phyloP scores from a whole-genome alignment of 2,113 vertebrate species.

The Microtus pennsylvanicus region DNA sequence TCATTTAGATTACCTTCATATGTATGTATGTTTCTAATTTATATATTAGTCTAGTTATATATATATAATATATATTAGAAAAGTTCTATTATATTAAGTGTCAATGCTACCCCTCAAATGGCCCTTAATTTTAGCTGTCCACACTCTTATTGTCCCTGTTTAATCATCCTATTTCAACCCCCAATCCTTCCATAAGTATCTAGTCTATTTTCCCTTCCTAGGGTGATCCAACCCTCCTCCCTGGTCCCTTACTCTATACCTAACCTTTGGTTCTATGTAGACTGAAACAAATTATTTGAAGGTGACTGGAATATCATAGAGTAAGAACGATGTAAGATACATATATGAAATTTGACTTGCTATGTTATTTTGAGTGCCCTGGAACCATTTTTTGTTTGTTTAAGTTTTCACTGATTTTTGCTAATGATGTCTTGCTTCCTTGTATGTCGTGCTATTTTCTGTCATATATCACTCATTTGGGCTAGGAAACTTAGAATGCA shows the following conservation, averaged over 20 bases:
- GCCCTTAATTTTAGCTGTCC: neutral
- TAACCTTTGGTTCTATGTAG: neutral
- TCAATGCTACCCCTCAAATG: neutral
- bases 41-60: too few species aligned
- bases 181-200: neutral
- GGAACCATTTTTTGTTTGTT: neutral
- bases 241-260: neutral
- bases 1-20: neutral
- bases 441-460: constrained; percentile 9
- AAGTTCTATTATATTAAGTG: neutral
- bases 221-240: neutral
- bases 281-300: neutral
- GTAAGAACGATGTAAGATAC: neutral
- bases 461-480: neutral
- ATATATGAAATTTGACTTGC: neutral
- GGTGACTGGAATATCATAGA: neutral
- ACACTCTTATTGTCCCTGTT: neutral
- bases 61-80: neutral
- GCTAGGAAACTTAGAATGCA: neutral
- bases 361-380: neutral
- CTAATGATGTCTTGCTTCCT: neutral
- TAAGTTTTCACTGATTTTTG: neutral
- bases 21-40: too few species aligned
- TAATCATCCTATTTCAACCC: neutral
- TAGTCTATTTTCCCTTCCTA: neutral